Percentiles rank a stretch among this genome's conserved stretches.
Evolutionary conservation across 1,140 invertebrate species (phyloP).

Genomic region (Phymastichus coffea): DNA sequence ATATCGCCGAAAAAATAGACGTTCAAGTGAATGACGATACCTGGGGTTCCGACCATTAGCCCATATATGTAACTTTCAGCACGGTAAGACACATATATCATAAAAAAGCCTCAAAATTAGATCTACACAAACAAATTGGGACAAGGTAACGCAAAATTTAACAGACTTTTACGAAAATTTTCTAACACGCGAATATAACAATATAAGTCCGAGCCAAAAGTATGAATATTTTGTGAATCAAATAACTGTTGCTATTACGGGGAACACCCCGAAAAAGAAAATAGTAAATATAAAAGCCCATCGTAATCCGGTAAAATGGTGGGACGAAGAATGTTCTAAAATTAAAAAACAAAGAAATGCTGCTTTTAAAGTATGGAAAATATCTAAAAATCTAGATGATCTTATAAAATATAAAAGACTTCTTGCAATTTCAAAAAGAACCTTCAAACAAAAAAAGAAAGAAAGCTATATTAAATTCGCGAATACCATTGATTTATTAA

Average conservation of each 20-base stretch:
- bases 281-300: too few relatives aligned
- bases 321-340: slow-evolving; percentile 1
- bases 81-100: neutral
- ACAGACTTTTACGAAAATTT: neutral
- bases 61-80: neutral
- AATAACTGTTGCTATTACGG: neutral
- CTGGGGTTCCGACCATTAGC: neutral
- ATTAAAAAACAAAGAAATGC: neutral
- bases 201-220: too few relatives aligned
- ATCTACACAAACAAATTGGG: neutral
- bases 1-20: too few relatives aligned
- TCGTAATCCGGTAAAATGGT: too few relatives aligned
- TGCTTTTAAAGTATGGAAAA: neutral
- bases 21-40: too few relatives aligned
- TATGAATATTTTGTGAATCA: neutral
- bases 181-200: neutral
- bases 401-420: slow-evolving; percentile 1
- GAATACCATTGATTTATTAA: too few relatives aligned
- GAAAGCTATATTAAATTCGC: neutral
- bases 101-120: neutral
- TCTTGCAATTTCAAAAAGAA: neutral
- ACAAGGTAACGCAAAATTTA: neutral
- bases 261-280: neutral
- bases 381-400: too few relatives aligned
- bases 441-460: slow-evolving; percentile 14